Conservation (phyloP, 1,140 invertebrate species). For the Aphelinus atriplicis region DNA sequence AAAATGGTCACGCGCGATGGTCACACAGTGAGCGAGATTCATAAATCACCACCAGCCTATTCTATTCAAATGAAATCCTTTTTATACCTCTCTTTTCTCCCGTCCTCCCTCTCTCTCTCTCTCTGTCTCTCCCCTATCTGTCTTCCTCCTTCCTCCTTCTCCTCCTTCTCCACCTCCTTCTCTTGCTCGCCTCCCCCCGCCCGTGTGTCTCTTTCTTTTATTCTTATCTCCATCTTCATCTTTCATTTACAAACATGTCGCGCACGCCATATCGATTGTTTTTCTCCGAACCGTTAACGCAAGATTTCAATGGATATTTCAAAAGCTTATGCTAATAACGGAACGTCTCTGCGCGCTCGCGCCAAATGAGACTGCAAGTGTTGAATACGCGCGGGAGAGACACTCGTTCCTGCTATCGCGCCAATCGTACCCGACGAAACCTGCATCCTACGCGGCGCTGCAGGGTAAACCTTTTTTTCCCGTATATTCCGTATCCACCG, state of each 20-base stretch:
- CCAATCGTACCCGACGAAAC: too few species aligned
- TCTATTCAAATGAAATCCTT: constrained; percentile 63
- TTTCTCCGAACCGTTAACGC: constrained; percentile 29
- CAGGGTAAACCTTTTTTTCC: too few species aligned
- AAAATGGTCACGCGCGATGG: constrained; percentile 56
- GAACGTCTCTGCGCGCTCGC: too few species aligned
- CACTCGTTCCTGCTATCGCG: too few species aligned
- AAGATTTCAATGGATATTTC: constrained; percentile 30
- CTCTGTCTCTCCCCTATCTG: constrained; percentile 49
- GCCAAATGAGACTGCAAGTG: constrained; percentile 11
- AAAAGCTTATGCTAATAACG: constrained; percentile 30
- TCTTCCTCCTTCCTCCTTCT: constrained; percentile 20
- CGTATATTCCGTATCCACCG: too few species aligned
- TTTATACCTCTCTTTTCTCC: constrained; percentile 19
- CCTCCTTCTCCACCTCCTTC: constrained; percentile 28
- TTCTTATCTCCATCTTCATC: constrained; percentile 49
- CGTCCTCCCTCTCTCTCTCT: constrained; percentile 2
- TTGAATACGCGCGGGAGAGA: background rate
- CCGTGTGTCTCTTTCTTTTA: background rate
- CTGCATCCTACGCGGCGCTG: too few species aligned
- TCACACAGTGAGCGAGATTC: constrained; percentile 47
- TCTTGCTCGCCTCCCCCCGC: constrained; percentile 41
- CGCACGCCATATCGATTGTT: constrained; percentile 30
- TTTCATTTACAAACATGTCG: constrained; percentile 30
- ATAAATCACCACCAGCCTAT: constrained; percentile 63